A percentile compares a stretch with the other conserved stretches of the same genome.
Evolutionary conservation across 1,140 invertebrate species (phyloP).

Genomic region (Phenacoccus solenopsis): DNA sequence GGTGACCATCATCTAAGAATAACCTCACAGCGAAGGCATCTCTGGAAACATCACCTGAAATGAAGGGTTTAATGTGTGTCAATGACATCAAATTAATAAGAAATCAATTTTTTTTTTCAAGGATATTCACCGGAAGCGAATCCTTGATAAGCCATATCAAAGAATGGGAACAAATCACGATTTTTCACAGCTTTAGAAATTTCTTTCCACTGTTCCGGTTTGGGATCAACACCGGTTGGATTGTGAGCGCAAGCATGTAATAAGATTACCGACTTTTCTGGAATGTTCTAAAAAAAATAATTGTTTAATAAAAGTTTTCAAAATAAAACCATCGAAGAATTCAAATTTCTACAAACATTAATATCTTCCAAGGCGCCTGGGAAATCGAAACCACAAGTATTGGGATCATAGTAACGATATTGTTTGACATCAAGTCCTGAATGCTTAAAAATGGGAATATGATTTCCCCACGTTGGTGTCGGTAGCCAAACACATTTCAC

Average conservation of each 20-base stretch:
- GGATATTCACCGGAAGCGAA: slow-evolving; percentile 58
- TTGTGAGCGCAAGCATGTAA: slow-evolving; percentile 99
- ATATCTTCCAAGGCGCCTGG: slow-evolving; percentile 83
- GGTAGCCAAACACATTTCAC: slow-evolving; percentile 85
- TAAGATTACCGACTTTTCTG: slow-evolving; percentile 81
- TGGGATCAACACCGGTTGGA: slow-evolving; percentile 95
- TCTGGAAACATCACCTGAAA: slow-evolving; percentile 64
- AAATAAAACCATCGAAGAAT: neutral
- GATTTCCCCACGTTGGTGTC: slow-evolving; percentile 97
- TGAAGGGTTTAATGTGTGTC: slow-evolving; percentile 21
- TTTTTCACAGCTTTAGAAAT: slow-evolving; percentile 68
- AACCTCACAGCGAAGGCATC: slow-evolving; percentile 82
- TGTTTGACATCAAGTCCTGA: slow-evolving; percentile 73
- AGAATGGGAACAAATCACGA: slow-evolving; percentile 85
- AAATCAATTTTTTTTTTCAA: no score
- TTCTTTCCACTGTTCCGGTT: slow-evolving; percentile 80
- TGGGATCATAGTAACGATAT: slow-evolving; percentile 92
- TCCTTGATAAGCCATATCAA: slow-evolving; percentile 99
- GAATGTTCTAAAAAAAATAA: slow-evolving; percentile 60
- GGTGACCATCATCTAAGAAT: slow-evolving; percentile 87
- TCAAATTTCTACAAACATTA: slow-evolving; percentile 53
- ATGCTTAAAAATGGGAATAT: slow-evolving; percentile 86
- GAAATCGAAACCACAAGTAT: slow-evolving; percentile 92
- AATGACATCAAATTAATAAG: slow-evolving; percentile 19
- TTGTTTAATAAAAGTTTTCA: slow-evolving; percentile 6